Base-by-base conservation (phyloP, 2,888 invertebrate species). In the Calephelis perditalis region DNA sequence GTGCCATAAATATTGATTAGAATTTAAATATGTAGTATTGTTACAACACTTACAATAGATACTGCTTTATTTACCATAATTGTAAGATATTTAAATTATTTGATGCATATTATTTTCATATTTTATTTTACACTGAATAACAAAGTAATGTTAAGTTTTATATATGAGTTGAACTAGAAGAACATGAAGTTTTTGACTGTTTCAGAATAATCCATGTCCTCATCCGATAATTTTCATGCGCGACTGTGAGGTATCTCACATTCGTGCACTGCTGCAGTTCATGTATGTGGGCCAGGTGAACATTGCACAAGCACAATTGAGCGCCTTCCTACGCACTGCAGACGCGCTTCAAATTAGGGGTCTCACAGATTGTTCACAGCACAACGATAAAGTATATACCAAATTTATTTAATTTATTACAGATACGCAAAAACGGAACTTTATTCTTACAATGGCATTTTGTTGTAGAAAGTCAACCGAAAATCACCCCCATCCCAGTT, bases 261-360 rank as follows among this genome's bases (percentile, higher is more conserved):
- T 96, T 70, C 93, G 94, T 70, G 94, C 95, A 61, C 91, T 96
- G 65, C 92, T 96, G 78, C 95, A 96, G 84, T 96, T 96, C 79
- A 96, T 96, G 95, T 96, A 96, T 82, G 95, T 95, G 69, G 96
- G 96, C 60, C 96, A 96, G 88, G 96, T 96, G 69, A 95, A 95
- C 82, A 95, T 95, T 65, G 95, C 95, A 71, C 95, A 95, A 88
- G 94, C 94, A 65, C 94, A 95, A 75, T 91, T 96, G 67, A 93
- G 94, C 68, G 92, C 94, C 46, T 95, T 96, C 82, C 87, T 95
- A 70, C 93, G 94, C 72, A 95, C 95, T 44, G 96, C 96, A 56
- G 95, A 96, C 81, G 95, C 95, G 66, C 87, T 95, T 66, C 95
- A 95, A 88, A 95, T 95, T 70, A 92, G 95, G 73, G 95, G 95